Base-by-base conservation (phyloP, 2,888 invertebrate species). In the Leucozona laternaria region DNA sequence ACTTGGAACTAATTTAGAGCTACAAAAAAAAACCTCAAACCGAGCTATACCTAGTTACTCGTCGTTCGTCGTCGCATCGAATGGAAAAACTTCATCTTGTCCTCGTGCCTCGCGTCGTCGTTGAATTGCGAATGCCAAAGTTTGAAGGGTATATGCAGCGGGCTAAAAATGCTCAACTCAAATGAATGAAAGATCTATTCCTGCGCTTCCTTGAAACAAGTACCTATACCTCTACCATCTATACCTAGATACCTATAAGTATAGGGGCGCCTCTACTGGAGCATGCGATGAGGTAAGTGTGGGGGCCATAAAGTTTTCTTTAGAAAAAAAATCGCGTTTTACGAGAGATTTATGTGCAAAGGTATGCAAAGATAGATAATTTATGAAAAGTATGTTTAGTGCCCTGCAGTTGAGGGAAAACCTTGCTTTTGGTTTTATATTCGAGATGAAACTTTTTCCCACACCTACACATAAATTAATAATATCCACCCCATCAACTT, bases 1-100 rank as follows among this genome's bases (percentile, higher is more conserved):
- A 62, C 43, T 43, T 28, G 60, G 62, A 62, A 62, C 62, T 62
- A 62, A 62, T 62, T 62, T 62, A n/a, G 11, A 28, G 31, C 57
- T 57, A 5, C 0, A 43, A 43, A 60, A 40, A 62, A 43, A 62
- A 43, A 60, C 34, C 25, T 25, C n/a, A 40, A 43, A 62, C 25
- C 40, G 4, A 60, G 37, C 20, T 37, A 57, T 31, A 37, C 28
- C 28, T 37, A 25, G 13, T 6, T 25, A 37, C 37, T 13, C 10
- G n/a, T n/a, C 10, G 28, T 4, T 13, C 10, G n/a, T n/a, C 10
- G 28, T 4, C 1, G 22, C n/a, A n/a, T n/a, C 15, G 60, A 22
- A 22, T 43, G 60, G 8, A 60, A 60, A 60, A 60, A 25, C 15
- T 60, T 60, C 60, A 60, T 43, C 22, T 43, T 40, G 37, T 60